phyloP scores from a whole-genome alignment of 2,888 invertebrate genomes.

The Apodemia hepburni region DNA sequence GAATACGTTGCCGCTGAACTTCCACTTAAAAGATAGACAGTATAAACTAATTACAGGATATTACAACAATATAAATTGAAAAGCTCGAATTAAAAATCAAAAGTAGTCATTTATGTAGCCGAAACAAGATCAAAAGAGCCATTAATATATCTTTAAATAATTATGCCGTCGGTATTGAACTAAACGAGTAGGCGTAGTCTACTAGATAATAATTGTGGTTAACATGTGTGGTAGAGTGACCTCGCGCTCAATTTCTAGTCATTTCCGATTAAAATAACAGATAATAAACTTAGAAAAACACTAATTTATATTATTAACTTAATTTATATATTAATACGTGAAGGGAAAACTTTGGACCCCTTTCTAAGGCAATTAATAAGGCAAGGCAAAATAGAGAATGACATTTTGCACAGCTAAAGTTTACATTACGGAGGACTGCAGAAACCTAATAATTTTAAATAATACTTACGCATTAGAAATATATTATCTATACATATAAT shows the following conservation, averaged over 20 bases:
- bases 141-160: neutral
- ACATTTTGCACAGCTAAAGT: too few relatives aligned
- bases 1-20: too few relatives aligned
- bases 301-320: neutral
- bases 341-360: too few relatives aligned
- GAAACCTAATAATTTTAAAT: too few relatives aligned
- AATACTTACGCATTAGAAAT: too few relatives aligned
- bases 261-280: neutral
- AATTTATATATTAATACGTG: too few relatives aligned
- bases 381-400: too few relatives aligned
- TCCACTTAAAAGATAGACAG: neutral
- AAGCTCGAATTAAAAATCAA: neutral
- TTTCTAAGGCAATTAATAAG: too few relatives aligned
- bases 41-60: neutral
- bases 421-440: too few relatives aligned
- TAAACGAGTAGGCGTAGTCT: neutral
- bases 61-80: neutral
- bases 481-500: too few relatives aligned
- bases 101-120: neutral
- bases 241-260: neutral
- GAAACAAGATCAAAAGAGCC: neutral
- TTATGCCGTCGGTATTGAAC: neutral
- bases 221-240: neutral
- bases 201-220: neutral
- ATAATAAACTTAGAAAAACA: conserved; percentile 1